Evolutionary conservation across 2,113 vertebrate species (phyloP).

Genomic region (Hirundichthys speculiger): DNA sequence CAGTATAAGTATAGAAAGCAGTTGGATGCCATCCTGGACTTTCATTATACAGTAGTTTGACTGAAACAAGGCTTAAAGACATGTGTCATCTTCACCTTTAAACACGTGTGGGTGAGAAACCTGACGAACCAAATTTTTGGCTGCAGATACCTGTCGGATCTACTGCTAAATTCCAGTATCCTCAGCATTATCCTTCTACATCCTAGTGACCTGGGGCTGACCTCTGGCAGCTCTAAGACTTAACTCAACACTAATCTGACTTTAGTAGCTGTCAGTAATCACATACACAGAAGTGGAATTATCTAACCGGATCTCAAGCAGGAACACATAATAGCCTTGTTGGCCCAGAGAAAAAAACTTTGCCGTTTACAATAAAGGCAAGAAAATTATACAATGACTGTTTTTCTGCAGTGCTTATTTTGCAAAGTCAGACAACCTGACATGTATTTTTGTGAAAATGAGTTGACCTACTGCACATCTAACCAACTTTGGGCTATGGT

Average conservation of each 20-base stretch:
- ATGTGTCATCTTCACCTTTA: neutral
- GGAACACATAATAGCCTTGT: neutral
- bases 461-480: too few species aligned
- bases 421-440: too few species aligned
- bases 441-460: too few species aligned
- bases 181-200: constrained; percentile 27
- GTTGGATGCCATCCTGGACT: neutral
- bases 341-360: neutral
- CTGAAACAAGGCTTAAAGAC: neutral
- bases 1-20: neutral
- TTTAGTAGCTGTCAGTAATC: constrained; percentile 56
- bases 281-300: constrained; percentile 48
- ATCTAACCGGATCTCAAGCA: constrained; percentile 23
- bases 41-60: too few species aligned
- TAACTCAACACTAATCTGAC: constrained; percentile 53
- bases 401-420: neutral
- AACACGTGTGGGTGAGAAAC: neutral
- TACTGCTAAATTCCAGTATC: constrained; percentile 8
- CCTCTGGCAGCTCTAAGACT: constrained; percentile 32
- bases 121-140: neutral
- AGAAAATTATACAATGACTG: neutral
- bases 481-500: too few species aligned
- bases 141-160: constrained; percentile 1
- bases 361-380: neutral
- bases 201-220: constrained; percentile 34